Evolutionary conservation across 2,797 vertebrate genomes (phyloP), one percentile per base, ranked within the genome.

Genomic region (Amblyopsis hoosieri): DNA sequence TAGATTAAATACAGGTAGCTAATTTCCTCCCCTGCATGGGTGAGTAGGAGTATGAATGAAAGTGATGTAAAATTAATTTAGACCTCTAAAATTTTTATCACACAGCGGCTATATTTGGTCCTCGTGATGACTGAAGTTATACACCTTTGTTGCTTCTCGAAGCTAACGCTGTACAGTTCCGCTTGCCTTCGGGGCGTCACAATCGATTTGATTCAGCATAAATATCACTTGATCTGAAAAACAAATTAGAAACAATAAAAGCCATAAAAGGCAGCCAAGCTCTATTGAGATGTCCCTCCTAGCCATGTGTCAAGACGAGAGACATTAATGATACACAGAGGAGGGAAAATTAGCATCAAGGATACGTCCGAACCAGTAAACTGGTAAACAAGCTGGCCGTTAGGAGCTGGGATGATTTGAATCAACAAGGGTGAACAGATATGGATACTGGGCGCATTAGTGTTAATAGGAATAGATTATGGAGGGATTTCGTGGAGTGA

Each of bases 401-500:
- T 98, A 98, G 95, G 91, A 92, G 94, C 94, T 87, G 90, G 95
- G 96, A 96, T 98, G 95, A 98, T 99, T 96, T 94, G 95, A 99
- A 98, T 97, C 96, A 99, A 98, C 97, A 98, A 97, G 97, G 97
- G 97, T 99, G 97, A 99, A 98, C 96, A 98, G 95, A 99, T 98
- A 96, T 97, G 96, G 96, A 97, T 97, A 97, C 94, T 98, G 93
- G 90, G 91, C 94, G 94, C 96, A 99, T 99, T 99, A 98, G 95
- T 95, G 95, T 97, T 99, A 99, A 99, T 99, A 98, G 96, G 96
- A 99, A 99, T 97, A 99, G 98, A 99, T 99, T 99, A 99, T 99
- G 95, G 96, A 96, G 96, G 96, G 95, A 99, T 98, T 99, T 98
- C 95, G 95, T 94, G 94, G 97, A 97, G 96, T 99, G 98, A 99